These are phyloP conservation scores for Drosophila cognata DNA, from an alignment of 2,888 invertebrate genomes.

Conservation along the genomic window DNA sequence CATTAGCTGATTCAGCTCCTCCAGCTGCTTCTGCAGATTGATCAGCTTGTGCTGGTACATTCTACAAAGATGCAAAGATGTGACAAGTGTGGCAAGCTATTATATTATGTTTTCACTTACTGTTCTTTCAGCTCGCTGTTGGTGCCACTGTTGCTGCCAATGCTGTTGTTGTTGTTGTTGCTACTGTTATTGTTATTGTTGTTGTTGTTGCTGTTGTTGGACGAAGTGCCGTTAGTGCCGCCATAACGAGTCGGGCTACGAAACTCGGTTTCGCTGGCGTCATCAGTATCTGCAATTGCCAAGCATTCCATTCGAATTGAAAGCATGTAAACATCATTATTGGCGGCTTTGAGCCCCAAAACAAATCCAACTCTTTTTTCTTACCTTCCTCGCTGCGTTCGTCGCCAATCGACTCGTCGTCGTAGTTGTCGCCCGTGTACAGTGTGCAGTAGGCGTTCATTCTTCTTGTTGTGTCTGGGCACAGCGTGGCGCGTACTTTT, in stretches of 20 bases:
- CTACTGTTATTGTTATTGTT: slow-evolving; percentile 3
- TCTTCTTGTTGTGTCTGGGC: slow-evolving; percentile 1
- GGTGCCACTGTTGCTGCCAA: slow-evolving; percentile 79
- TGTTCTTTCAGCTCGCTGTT: slow-evolving; percentile 85
- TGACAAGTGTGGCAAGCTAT: not conserved
- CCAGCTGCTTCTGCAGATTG: slow-evolving; percentile 94
- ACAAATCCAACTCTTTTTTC: slow-evolving; percentile 10
- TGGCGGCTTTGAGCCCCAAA: slow-evolving; percentile 1
- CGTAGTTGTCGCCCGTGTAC: slow-evolving; percentile 63
- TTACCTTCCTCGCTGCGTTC: slow-evolving; percentile 75
- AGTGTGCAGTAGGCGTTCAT: slow-evolving; percentile 63
- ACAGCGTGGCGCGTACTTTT: not conserved
- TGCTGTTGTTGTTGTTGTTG: slow-evolving; percentile 33
- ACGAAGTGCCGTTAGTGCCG: slow-evolving; percentile 67
- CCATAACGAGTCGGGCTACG: slow-evolving; percentile 86
- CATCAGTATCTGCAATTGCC: slow-evolving; percentile 92
- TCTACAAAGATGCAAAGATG: slow-evolving; percentile 85
- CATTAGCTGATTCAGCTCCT: slow-evolving; percentile 93
- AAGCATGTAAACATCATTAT: slow-evolving; percentile 12
- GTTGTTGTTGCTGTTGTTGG: slow-evolving; percentile 56
- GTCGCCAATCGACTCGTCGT: slow-evolving; percentile 71
- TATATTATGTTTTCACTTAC: slow-evolving; percentile 64
- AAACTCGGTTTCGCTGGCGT: slow-evolving; percentile 98
- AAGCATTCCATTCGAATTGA: slow-evolving; percentile 20
- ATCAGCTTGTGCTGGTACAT: slow-evolving; percentile 96